Evolutionary conservation across 2,797 vertebrate genomes (phyloP).

Genomic region (Perodicticus potto): DNA sequence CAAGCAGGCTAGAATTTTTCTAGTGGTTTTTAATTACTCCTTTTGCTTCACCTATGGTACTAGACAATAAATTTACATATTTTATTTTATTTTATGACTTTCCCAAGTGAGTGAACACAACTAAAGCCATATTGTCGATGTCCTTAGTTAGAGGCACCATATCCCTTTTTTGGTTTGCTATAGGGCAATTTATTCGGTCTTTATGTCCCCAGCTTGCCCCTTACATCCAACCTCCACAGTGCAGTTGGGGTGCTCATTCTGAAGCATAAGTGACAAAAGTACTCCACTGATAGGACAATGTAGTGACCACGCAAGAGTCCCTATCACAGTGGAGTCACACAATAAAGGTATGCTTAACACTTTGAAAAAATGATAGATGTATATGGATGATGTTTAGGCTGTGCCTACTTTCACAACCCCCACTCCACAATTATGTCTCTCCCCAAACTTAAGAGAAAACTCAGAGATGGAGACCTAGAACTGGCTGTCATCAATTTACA

Average conservation of each 20-base stretch:
- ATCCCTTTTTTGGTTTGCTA: neutral
- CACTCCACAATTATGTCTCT: neutral
- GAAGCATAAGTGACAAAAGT: neutral
- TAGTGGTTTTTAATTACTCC: neutral
- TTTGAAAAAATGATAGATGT: neutral
- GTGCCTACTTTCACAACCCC: neutral
- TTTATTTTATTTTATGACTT: neutral
- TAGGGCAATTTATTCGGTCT: neutral
- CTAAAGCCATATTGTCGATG: neutral
- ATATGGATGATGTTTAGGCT: neutral
- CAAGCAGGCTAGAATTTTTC: too few species aligned
- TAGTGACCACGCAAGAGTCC: neutral
- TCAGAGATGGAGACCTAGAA: neutral
- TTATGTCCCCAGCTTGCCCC: neutral
- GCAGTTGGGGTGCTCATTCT: too few species aligned
- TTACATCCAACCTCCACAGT: neutral
- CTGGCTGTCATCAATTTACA: neutral
- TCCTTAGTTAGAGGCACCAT: too few species aligned
- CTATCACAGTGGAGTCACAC: neutral
- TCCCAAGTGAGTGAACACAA: neutral
- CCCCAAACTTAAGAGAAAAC: neutral
- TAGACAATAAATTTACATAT: neutral
- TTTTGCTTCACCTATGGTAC: neutral
- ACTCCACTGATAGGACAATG: neutral
- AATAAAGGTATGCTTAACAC: neutral